Evolutionary conservation across 2,888 invertebrate species (phyloP), one percentile per base, ranked within the genome.

Genomic region (Eilema sororculum): DNA sequence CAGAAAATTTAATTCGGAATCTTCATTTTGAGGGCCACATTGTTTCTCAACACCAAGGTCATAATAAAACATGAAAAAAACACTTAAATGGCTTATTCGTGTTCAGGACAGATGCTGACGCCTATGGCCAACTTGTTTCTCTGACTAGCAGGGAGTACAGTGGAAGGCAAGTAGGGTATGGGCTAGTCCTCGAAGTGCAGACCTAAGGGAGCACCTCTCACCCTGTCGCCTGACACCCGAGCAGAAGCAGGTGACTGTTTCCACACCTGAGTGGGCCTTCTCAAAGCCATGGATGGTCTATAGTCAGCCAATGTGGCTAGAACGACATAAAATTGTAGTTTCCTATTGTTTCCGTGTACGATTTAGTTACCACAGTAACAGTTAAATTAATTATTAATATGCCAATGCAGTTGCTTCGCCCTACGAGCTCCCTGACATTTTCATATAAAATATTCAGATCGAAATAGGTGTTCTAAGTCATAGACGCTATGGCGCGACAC

Each of bases 1-100:
- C 72, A 72, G 61, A 72, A 68, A 59, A 24, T 9, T 60, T 60
- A 37, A 65, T 65, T 52, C 61, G 57, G 58, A 33, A 57, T 68
- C 56, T 56, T 46, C 62, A 66, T 65, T 0, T 60, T 46, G 16
- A 13, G 37, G 16, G 13, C 16, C 41, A 10, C 9, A 46, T n/a
- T 52, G 46, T 64, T 52, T 30, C 64, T 28, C 25, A 28, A 46
- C 16, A 13, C 16, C 6, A 61, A 25, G 37, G 41, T 8, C 3
- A 13, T 22, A 30, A 33, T 6, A 62, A 22, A 3, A 37, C 33
- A 37, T 37, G 33, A 22, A 61, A 61, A 61, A 62, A 24, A 24
- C 8, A 30, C 30, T 20, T 24, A 37, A 33, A 61, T 33, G 33
- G 1, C 33, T 12, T 37, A 37, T 37, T 37, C 10, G 33, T 10